Base-by-base conservation (phyloP, 2,113 vertebrate species). In the Lathamus discolor region DNA sequence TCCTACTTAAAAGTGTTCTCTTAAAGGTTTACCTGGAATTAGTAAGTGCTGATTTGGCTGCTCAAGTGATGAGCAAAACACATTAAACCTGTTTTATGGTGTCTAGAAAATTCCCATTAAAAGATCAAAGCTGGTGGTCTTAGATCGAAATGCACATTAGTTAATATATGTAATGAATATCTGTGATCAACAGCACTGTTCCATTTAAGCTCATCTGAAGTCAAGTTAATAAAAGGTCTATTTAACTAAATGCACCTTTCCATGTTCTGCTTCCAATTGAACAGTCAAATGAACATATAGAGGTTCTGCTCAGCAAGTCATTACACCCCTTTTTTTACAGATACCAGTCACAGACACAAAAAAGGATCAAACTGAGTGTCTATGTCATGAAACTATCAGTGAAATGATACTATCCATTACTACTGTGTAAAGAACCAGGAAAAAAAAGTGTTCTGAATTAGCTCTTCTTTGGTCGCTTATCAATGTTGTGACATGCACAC, bases 171-270 rank as follows among this genome's bases (percentile, higher is more conserved):
- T 25, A 31, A 90, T 49, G 72, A 69, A 83, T 86, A 74, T 67
- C 63, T 13, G 18, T 31, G 18, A 43, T 80, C 68, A 46, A 14
- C 1, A 0, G 48, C 48, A 19, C 67, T 28, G 68, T 35, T 92
- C 86, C 55, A 13, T 77, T 87, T 41, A 20, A 17, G 61, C 70
- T 88, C 72, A 63, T 54, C 79, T 67, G 86, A 74, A 94, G 86
- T 61, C 83, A 61, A 83, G 70, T 74, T 96, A 88, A 95, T 88
- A 75, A 95, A 86, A 90, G 69, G 55, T 33, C 70, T 79, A 27
- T 87, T 83, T 88, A 96, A 94, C 90, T 94, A 94, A 94, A 91
- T n/a, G 43, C 62, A 88, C 57, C 62, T 91, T 82, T 68, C 44
- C 61, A 11, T 33, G 76, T 29, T 90, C 72, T 43, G 39, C 64